Percentiles rank a stretch among this genome's conserved stretches.
These are phyloP conservation scores for Campoletis sonorensis DNA, from an alignment of 1,140 invertebrate species.

Conservation along the genomic window DNA sequence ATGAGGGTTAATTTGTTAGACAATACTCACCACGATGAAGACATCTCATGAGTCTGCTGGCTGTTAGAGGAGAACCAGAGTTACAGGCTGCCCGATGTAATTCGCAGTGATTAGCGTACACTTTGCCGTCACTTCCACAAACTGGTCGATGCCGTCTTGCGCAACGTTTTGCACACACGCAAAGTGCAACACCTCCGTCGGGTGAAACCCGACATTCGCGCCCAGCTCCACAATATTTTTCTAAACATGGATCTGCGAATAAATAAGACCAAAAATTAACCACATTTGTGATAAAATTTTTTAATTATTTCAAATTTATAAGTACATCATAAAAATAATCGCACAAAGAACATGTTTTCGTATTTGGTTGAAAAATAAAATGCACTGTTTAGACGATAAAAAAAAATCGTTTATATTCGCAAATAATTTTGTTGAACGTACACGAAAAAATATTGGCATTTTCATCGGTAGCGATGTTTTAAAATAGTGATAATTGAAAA, in stretches of 20 bases:
- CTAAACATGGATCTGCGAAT: conserved; percentile 76
- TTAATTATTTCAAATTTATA: too few species aligned
- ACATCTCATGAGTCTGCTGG: conserved; percentile 77
- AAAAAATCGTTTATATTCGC: too few species aligned
- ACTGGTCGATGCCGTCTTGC: conserved; percentile 78
- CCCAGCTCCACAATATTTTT: conserved; percentile 83
- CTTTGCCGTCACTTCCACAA: conserved; percentile 85
- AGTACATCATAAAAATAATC: too few species aligned
- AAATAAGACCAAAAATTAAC: too few species aligned
- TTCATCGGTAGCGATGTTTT: too few species aligned
- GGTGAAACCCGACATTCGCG: conserved; percentile 80
- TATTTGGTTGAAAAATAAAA: too few species aligned
- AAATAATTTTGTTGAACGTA: too few species aligned
- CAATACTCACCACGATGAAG: conserved; percentile 71
- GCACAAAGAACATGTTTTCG: too few species aligned
- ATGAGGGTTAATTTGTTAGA: conserved; percentile 25
- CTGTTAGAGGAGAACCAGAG: conserved; percentile 77
- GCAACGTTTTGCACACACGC: conserved; percentile 81
- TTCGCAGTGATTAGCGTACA: conserved; percentile 87
- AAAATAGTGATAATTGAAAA: too few species aligned
- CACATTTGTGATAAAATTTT: too few species aligned
- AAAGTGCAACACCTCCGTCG: conserved; percentile 77
- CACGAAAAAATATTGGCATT: too few species aligned
- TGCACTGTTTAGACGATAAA: too few species aligned
- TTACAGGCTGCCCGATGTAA: conserved; percentile 84